Base-by-base conservation (phyloP, 2,113 vertebrate genomes). In the Heliornis fulica region DNA sequence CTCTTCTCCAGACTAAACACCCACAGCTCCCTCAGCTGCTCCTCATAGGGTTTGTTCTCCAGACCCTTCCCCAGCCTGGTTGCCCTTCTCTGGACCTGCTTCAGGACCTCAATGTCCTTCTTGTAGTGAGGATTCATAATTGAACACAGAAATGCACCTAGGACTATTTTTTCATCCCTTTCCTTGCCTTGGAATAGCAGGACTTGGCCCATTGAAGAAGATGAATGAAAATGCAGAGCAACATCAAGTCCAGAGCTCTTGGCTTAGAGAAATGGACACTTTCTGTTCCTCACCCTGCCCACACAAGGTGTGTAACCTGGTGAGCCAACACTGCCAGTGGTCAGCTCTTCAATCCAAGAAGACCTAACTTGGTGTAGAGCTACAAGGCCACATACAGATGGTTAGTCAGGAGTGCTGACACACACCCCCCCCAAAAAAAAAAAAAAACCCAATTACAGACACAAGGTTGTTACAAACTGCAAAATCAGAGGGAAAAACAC, bases 301-400 rank as follows among this genome's bases (percentile, higher is more conserved):
- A 10, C 20, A 32, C 38, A 83, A 81, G n/a, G 36, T 53, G 32
- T 14, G 4, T 15, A 51, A 34, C 19, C 54, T 80, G 43, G 15
- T 63, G 46, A 64, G 28, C 45, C 7, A 0, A 0, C 54, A 28
- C 84, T 3, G 4, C 28, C 57, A 46, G 43, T 0, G 3, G 4
- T 28, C 68, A 77, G 28, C 21, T 65, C 64, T 79, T 56, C 70
- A 28, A 15, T 36, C 31, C 5, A 13, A 43, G 83, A 85, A 45
- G 3, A 14, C 34, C 9, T 22, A 48, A 11, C 5, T 3, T 83
- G n/a, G 8, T 78, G 32, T 32, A 81, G 41, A 77, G 20, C 21
- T 83, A 19, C 23, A 66, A 32, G 59, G 15, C 32, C 22, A 21
- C 25, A 13, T 21, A 9, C 28, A 63, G 17, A 11, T 41, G 21